Percentiles rank a stretch among this genome's conserved stretches.
These are phyloP conservation scores for Nysson spinosus DNA, from an alignment of 2,888 invertebrate genomes.

Conservation along the genomic window DNA sequence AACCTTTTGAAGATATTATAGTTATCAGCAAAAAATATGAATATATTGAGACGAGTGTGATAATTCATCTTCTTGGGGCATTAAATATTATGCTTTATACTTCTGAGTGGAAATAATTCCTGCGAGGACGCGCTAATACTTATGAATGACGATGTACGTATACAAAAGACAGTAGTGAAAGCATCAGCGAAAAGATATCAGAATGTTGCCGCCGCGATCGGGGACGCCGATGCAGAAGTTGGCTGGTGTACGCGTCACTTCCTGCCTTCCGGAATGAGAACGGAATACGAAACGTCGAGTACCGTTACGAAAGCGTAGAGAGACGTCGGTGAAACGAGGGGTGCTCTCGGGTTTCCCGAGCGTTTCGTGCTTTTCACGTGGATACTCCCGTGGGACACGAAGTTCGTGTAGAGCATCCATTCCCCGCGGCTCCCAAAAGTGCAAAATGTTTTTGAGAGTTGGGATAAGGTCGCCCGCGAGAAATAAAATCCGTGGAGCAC, in stretches of 20 bases:
- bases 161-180: background rate
- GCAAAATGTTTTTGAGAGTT: conserved; percentile 53
- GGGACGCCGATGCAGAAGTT: conserved; percentile 24
- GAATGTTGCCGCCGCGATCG: conserved; percentile 34
- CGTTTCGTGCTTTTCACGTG: conserved; percentile 45
- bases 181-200: conserved; percentile 11
- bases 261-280: conserved; percentile 38
- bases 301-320: conserved; percentile 32
- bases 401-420: conserved; percentile 41
- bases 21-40: too few relatives aligned
- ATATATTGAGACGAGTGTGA: too few relatives aligned
- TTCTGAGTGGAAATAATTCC: too few relatives aligned
- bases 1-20: too few relatives aligned
- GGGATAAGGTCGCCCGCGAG: conserved; percentile 26
- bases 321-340: background rate
- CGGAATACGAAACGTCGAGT: conserved; percentile 52
- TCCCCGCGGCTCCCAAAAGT: conserved; percentile 32
- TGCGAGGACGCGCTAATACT: background rate
- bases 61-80: too few relatives aligned
- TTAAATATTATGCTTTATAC: too few relatives aligned
- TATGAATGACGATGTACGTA: background rate
- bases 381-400: conserved; percentile 36
- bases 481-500: conserved; percentile 24
- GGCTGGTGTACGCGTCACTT: conserved; percentile 36
- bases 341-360: conserved; percentile 3